phyloP scores from a whole-genome alignment of 2,888 invertebrate species.

The Apeira syringaria region DNA sequence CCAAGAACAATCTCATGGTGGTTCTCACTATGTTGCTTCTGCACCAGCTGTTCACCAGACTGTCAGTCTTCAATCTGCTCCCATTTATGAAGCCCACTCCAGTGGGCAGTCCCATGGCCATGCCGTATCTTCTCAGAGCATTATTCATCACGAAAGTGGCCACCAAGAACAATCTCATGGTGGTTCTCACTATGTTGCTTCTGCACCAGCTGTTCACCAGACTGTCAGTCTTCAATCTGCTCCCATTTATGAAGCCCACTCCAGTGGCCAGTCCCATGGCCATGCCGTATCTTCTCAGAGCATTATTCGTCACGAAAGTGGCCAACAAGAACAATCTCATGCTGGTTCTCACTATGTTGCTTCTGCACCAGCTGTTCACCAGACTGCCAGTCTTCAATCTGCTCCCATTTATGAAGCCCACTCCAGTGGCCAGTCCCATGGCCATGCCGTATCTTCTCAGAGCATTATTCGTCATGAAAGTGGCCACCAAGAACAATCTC shows the following conservation, averaged over 20 bases:
- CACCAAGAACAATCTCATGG: slow-evolving; percentile 25
- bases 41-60: slow-evolving; percentile 20
- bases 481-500: slow-evolving; percentile 24
- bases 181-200: slow-evolving; percentile 20
- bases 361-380: slow-evolving; percentile 21
- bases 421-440: slow-evolving; percentile 16
- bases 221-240: slow-evolving; percentile 21
- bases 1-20: slow-evolving; percentile 23
- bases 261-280: slow-evolving; percentile 15
- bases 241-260: slow-evolving; percentile 25
- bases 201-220: slow-evolving; percentile 20
- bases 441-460: slow-evolving; percentile 42
- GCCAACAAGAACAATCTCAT: slow-evolving; percentile 23
- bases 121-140: slow-evolving; percentile 45
- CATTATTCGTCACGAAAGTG: slow-evolving; percentile 34
- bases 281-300: slow-evolving; percentile 45
- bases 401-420: slow-evolving; percentile 26
- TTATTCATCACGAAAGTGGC: slow-evolving; percentile 34
- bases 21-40: slow-evolving; percentile 21
- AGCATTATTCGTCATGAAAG: slow-evolving; percentile 37
- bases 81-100: slow-evolving; percentile 24
- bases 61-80: slow-evolving; percentile 21
- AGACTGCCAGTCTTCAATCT: slow-evolving; percentile 22
- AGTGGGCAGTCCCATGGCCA: slow-evolving; percentile 14
- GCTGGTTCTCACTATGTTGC: slow-evolving; percentile 23